phyloP scores from a whole-genome alignment of 2,888 invertebrate species.

The Glomeris marginata region DNA sequence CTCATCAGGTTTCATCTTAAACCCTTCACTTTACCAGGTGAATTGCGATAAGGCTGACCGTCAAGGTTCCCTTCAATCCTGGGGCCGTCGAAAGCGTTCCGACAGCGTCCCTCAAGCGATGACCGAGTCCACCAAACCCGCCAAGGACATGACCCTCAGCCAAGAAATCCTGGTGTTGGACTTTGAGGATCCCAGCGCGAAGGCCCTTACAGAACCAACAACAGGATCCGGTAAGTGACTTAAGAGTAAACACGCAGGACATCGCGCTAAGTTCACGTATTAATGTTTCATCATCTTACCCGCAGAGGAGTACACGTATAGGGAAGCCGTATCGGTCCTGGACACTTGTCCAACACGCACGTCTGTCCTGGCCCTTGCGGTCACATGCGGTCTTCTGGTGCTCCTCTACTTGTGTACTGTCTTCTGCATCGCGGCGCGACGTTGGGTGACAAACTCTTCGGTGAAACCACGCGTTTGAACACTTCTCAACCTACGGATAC shows the following conservation, averaged over 20 bases:
- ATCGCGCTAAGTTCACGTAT: not conserved
- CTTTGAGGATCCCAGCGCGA: slow-evolving; percentile 50
- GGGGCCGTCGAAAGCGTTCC: slow-evolving; percentile 76
- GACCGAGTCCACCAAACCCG: slow-evolving; percentile 23
- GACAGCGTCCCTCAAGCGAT: slow-evolving; percentile 8
- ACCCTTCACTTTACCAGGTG: not conserved
- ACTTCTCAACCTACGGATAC: not conserved
- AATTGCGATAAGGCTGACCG: slow-evolving; percentile 8
- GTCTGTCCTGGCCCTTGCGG: slow-evolving; percentile 76
- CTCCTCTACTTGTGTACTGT: slow-evolving; percentile 79
- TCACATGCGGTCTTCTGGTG: slow-evolving; percentile 76
- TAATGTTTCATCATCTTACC: not conserved
- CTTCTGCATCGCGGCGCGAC: slow-evolving; percentile 42
- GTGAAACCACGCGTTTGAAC: not conserved
- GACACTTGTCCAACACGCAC: slow-evolving; percentile 85
- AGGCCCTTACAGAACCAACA: slow-evolving; percentile 10
- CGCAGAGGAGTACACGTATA: slow-evolving; percentile 1
- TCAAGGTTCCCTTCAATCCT: slow-evolving; percentile 66
- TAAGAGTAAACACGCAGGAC: not conserved
- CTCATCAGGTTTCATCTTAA: slow-evolving; percentile 2
- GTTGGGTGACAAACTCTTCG: not conserved
- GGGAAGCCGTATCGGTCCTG: slow-evolving; percentile 71
- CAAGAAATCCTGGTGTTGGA: slow-evolving; percentile 86
- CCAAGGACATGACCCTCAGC: slow-evolving; percentile 80
- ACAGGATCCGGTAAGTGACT: not conserved